Evolutionary conservation across 2,888 invertebrate genomes (phyloP).

Genomic region (Drosophila incognita): DNA sequence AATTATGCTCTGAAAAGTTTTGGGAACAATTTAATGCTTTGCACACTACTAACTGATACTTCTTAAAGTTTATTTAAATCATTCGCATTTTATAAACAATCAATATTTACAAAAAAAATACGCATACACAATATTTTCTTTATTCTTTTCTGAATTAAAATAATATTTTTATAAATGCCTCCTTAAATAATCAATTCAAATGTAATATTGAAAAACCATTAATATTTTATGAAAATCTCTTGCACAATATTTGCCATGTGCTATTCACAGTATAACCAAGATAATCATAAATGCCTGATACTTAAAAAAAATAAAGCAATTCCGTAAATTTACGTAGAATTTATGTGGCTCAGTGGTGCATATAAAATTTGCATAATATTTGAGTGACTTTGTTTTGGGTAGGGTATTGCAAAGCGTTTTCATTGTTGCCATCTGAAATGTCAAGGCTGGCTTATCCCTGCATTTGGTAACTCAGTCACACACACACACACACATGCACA

Average conservation of each 20-base stretch:
- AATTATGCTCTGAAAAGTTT: not conserved
- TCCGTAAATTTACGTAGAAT: not conserved
- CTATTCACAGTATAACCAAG: not conserved
- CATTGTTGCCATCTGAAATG: slow-evolving; percentile 58
- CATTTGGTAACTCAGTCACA: slow-evolving; percentile 61
- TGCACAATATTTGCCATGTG: not conserved
- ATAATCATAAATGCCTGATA: not conserved
- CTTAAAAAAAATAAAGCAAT: not conserved
- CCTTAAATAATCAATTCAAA: not conserved
- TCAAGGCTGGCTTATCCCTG: slow-evolving; percentile 74
- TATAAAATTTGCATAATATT: not conserved
- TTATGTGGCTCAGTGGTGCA: not conserved
- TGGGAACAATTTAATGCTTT: not conserved
- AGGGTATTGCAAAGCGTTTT: slow-evolving; percentile 46
- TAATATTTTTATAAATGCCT: too few relatives aligned
- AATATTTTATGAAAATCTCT: not conserved
- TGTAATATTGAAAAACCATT: not conserved
- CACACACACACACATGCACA: slow-evolving; percentile 18
- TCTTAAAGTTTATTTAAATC: not conserved
- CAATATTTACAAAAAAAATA: too few relatives aligned
- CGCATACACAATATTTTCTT: not conserved
- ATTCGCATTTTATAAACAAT: too few relatives aligned
- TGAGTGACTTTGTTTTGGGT: not conserved
- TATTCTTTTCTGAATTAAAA: not conserved
- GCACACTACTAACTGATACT: not conserved